Evolutionary conservation across 2,888 invertebrate genomes (phyloP).

Genomic region (Sturmia bella): DNA sequence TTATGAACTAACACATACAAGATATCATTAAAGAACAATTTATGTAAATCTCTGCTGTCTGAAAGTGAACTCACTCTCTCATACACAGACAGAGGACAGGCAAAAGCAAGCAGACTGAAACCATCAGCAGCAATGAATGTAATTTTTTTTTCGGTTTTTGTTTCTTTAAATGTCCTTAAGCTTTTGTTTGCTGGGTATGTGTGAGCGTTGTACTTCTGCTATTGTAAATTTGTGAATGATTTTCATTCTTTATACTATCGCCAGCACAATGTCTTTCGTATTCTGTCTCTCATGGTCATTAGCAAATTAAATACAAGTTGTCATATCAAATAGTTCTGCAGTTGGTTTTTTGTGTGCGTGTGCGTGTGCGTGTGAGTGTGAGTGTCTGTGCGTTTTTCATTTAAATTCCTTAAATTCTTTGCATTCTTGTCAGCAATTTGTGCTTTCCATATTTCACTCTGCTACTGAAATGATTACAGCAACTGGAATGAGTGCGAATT

Average conservation of each 20-base stretch:
- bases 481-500: neutral
- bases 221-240: neutral
- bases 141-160: constrained; percentile 27
- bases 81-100: neutral
- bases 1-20: constrained; percentile 23
- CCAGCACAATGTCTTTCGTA: neutral
- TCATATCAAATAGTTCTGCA: constrained; percentile 65
- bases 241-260: neutral
- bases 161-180: constrained; percentile 20
- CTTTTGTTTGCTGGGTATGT: constrained; percentile 10
- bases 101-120: neutral
- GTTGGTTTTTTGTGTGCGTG: constrained; percentile 30
- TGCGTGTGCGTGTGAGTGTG: neutral
- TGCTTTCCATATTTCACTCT: neutral
- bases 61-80: constrained; percentile 9
- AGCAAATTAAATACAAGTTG: constrained; percentile 71
- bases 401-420: constrained; percentile 22
- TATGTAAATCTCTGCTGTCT: constrained; percentile 38
- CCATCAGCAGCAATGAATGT: constrained; percentile 21
- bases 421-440: constrained; percentile 5
- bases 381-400: constrained; percentile 9
- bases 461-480: neutral
- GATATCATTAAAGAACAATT: neutral
- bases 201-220: constrained; percentile 7
- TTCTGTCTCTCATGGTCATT: constrained; percentile 66